phyloP scores from a whole-genome alignment of 1,140 invertebrate genomes.

The Zaprionus kolodkinae region DNA sequence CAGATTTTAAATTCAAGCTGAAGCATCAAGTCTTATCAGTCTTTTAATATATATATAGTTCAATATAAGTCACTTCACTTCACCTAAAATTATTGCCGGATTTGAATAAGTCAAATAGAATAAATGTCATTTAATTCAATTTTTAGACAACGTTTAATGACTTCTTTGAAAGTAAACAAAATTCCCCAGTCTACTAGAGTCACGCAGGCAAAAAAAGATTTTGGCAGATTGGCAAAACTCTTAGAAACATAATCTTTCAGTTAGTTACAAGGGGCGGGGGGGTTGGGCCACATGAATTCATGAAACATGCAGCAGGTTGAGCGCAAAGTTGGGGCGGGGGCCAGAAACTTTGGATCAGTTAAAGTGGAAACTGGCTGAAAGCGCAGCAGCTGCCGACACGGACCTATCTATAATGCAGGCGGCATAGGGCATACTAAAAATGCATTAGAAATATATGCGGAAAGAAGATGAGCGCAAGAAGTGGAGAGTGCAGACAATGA shows the following conservation, averaged over 20 bases:
- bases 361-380: not conserved
- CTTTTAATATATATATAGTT: too few species aligned
- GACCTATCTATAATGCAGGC: conserved; percentile 39
- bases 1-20: too few species aligned
- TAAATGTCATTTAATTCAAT: too few species aligned
- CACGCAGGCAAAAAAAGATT: too few species aligned
- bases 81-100: too few species aligned
- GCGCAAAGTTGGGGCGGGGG: not conserved
- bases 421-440: conserved; percentile 12
- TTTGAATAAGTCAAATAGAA: too few species aligned
- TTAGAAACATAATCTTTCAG: not conserved
- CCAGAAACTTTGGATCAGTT: not conserved
- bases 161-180: too few species aligned
- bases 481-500: not conserved
- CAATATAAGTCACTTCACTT: too few species aligned
- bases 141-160: too few species aligned
- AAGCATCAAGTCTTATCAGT: too few species aligned
- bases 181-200: too few species aligned
- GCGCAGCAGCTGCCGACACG: not conserved
- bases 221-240: not conserved
- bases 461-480: conserved; percentile 9
- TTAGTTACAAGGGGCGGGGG: not conserved
- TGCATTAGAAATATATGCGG: conserved; percentile 8
- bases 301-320: conserved; percentile 1
- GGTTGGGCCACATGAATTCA: not conserved